Base-by-base conservation (phyloP, 2,113 vertebrate genomes). In the Arizona elegans region DNA sequence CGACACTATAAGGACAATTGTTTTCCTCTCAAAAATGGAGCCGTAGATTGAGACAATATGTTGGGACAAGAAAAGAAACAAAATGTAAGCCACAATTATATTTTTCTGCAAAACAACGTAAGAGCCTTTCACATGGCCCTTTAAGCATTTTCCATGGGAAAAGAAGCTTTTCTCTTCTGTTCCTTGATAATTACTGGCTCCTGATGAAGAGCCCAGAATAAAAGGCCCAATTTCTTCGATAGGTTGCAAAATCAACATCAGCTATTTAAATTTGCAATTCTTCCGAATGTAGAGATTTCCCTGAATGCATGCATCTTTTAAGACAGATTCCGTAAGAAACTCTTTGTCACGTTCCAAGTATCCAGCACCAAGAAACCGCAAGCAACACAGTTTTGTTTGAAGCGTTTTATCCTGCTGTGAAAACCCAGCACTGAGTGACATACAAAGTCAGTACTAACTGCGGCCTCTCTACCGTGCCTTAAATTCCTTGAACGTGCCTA, bases 121-220 rank as follows among this genome's bases (percentile, higher is more conserved):
- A 59, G 10, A 23, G 13, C 13, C 15, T 85, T 13, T 86, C 54
- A n/a, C 38, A n/a, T 87, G 54, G 21, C 55, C 38, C 29, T 91
- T 62, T 17, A 12, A 91, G 86, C 92, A 89, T 92, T 65, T 11
- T 85, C 62, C 70, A 58, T 93, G 87, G 90, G 88, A 95, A 90
- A 92, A 10, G n/a, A 55, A 56, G 92, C 75, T 92, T 59, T 91
- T 92, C 70, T 93, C 8, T n/a, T 89, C 94, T 91, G 7, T 52
- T 24, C 24, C 43, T 52, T 50, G 6, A n/a, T 11, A 12, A 86
- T 52, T 24, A 15, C 50, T 87, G 24, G 47, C 6, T 53, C 86
- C 26, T 0, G 23, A 50, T 87, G 86, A 87, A 53, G 47, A 53
- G 24, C 24, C 29, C 10, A 15, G 23, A 53, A 53, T 53, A 87